Evolutionary conservation across 2,888 invertebrate species (phyloP).

Genomic region (Dendrolimus pini): DNA sequence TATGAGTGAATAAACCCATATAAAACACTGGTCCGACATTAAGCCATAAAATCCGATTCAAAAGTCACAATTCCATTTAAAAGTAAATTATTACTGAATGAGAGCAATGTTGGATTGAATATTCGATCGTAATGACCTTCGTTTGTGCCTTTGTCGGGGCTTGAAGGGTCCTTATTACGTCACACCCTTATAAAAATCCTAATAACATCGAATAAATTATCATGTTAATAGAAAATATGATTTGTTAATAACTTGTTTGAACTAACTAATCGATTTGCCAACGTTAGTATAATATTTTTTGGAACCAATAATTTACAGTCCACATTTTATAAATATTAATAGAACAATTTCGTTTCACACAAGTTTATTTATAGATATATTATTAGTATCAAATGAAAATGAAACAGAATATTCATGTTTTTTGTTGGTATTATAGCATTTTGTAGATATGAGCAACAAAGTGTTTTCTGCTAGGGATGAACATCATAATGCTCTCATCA

Average conservation of each 20-base stretch:
- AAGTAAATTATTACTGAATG: constrained; percentile 58
- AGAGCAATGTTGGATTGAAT: constrained; percentile 60
- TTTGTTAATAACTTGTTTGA: constrained; percentile 20
- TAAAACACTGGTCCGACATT: constrained; percentile 34
- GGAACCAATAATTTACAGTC: too few relatives aligned
- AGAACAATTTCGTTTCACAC: too few relatives aligned
- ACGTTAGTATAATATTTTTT: constrained; percentile 14
- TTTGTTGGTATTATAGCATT: too few relatives aligned
- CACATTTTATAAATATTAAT: too few relatives aligned
- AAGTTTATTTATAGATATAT: too few relatives aligned
- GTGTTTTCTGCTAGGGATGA: too few relatives aligned
- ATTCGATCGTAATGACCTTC: constrained; percentile 58
- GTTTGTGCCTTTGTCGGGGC: constrained; percentile 52
- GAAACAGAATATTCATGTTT: too few relatives aligned
- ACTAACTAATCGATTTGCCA: constrained; percentile 34
- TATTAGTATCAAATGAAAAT: too few relatives aligned
- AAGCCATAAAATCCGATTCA: constrained; percentile 38
- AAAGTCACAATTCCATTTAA: constrained; percentile 50
- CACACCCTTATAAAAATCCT: constrained; percentile 24
- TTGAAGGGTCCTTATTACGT: constrained; percentile 53
- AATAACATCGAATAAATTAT: constrained; percentile 38
- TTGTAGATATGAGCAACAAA: too few relatives aligned
- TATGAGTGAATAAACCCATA: constrained; percentile 19
- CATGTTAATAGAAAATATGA: constrained; percentile 36
- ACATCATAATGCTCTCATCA: too few relatives aligned